Evolutionary conservation across 2,113 vertebrate species (phyloP).

Genomic region (Rynchops niger): DNA sequence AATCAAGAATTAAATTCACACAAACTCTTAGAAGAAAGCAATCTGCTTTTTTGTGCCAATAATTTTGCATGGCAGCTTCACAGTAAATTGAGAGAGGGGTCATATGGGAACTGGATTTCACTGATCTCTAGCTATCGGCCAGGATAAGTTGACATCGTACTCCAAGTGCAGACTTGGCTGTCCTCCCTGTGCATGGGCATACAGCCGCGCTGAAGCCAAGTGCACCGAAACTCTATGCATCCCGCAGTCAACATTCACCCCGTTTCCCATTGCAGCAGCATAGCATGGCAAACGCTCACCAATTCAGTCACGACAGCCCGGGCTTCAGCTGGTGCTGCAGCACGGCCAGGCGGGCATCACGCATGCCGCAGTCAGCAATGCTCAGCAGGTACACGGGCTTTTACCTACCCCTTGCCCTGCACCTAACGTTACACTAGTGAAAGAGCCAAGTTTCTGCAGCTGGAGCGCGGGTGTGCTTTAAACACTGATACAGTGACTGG

Average conservation of each 20-base stretch:
- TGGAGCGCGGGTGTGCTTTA: not conserved
- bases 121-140: not conserved
- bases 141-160: not conserved
- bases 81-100: not conserved
- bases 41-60: not conserved
- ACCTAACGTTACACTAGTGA: accelerated
- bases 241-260: not conserved
- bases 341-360: accelerated
- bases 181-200: not conserved
- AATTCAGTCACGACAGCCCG: accelerated
- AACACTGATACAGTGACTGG: accelerated
- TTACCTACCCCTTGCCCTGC: not conserved
- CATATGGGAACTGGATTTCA: not conserved
- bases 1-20: not conserved
- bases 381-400: not conserved
- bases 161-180: not conserved
- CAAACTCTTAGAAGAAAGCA: not conserved
- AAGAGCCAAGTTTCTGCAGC: not conserved
- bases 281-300: accelerated
- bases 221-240: not conserved
- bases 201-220: not conserved
- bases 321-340: not conserved
- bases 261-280: not conserved
- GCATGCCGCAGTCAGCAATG: accelerated
- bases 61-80: not conserved